Evolutionary conservation across 2,113 vertebrate genomes (phyloP).

Genomic region (Elephantulus edwardii): DNA sequence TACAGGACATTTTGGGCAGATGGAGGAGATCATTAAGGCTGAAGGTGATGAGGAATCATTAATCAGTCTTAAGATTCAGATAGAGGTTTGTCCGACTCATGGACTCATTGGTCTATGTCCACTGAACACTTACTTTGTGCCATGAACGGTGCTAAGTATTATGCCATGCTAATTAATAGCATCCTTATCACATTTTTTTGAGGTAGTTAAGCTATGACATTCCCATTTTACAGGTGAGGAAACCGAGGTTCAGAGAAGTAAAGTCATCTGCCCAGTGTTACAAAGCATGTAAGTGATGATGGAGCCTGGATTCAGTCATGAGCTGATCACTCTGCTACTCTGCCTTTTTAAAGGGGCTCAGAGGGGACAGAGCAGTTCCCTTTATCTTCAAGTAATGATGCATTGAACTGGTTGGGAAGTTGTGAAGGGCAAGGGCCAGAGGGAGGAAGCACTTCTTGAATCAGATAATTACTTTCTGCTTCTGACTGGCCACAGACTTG

Average conservation of each 20-base stretch:
- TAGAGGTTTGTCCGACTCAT: not conserved
- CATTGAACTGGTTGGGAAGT: not conserved
- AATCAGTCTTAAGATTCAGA: not conserved
- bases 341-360: not conserved
- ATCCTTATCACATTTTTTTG: not conserved
- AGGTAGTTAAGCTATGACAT: conserved; percentile 61
- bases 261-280: not conserved
- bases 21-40: not conserved
- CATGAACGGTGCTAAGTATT: not conserved
- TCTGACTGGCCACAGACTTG: not conserved
- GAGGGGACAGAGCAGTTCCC: not conserved
- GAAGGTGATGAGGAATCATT: not conserved
- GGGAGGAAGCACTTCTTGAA: not conserved
- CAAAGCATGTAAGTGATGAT: not conserved
- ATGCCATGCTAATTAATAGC: not conserved
- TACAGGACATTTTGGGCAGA: not conserved
- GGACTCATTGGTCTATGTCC: not conserved
- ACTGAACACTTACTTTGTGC: not conserved
- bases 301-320: not conserved
- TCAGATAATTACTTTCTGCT: not conserved
- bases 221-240: not conserved
- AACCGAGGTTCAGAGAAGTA: not conserved
- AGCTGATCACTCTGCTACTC: not conserved
- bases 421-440: not conserved
- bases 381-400: not conserved